A percentile compares a stretch with the other conserved stretches of the same genome.
These are phyloP conservation scores for Echiichthys vipera DNA, from an alignment of 2,797 vertebrate species.

Conservation along the genomic window DNA sequence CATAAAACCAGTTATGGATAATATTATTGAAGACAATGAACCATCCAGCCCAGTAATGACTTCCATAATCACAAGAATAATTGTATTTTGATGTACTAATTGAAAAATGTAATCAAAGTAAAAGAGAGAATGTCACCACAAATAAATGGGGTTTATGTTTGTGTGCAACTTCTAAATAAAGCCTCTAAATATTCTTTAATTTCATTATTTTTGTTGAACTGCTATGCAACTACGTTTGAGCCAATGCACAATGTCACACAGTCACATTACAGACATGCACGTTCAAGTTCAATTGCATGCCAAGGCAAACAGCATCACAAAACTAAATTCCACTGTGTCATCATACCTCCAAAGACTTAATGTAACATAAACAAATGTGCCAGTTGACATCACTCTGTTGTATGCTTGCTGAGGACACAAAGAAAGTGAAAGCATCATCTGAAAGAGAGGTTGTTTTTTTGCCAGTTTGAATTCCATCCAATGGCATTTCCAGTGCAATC, in stretches of 20 bases:
- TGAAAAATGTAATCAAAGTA: not conserved
- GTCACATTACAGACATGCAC: not conserved
- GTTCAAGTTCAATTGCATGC: not conserved
- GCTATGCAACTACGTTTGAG: not conserved
- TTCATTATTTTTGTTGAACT: not conserved
- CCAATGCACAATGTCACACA: not conserved
- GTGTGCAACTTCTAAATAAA: not conserved
- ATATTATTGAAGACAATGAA: conserved; percentile 1
- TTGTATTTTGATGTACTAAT: not conserved
- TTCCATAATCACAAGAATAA: not conserved
- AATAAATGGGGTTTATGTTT: not conserved
- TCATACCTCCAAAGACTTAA: too few relatives aligned
- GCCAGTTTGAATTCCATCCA: not conserved
- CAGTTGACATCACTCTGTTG: conserved; percentile 7
- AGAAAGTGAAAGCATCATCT: not conserved
- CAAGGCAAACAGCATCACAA: too few relatives aligned
- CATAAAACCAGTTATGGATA: not conserved
- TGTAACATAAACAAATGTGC: not conserved
- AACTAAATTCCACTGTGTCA: not conserved
- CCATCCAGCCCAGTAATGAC: not conserved
- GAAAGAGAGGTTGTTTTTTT: not conserved
- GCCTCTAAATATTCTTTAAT: not conserved
- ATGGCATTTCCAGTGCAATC: not conserved
- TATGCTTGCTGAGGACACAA: not conserved
- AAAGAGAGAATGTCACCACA: not conserved